Conservation (phyloP, 2,888 invertebrate genomes). For the Unio pictorum region DNA sequence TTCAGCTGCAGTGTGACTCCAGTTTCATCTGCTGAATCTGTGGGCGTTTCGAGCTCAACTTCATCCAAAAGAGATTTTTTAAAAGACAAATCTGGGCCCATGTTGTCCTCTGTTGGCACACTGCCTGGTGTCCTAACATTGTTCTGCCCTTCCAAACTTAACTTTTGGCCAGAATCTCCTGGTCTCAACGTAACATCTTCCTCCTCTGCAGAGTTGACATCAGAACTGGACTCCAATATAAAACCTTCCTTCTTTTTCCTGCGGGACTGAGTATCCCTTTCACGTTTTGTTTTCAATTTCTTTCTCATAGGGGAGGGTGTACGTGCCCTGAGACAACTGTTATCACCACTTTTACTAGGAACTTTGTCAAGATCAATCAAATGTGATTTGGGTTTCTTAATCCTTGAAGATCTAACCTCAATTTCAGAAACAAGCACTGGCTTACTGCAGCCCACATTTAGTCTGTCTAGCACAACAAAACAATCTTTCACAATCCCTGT, state of each 20-base stretch:
- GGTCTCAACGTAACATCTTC: constrained; percentile 39
- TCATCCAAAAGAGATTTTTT: constrained; percentile 40
- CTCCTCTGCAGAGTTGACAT: constrained; percentile 39
- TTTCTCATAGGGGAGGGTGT: constrained; percentile 35
- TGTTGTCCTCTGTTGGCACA: constrained; percentile 1
- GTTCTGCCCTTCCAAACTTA: no score
- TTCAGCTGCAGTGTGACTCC: no score
- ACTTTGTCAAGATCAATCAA: no score
- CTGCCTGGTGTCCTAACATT: neutral
- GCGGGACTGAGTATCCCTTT: constrained; percentile 39
- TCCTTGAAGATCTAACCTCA: no score
- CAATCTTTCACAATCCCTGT: constrained; percentile 24
- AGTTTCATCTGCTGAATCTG: constrained; percentile 16
- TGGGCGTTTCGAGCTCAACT: constrained; percentile 39
- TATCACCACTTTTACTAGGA: no score
- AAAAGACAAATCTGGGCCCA: neutral
- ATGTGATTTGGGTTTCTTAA: no score
- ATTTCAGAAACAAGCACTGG: neutral
- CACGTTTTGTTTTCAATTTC: constrained; percentile 43
- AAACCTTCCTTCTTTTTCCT: constrained; percentile 42
- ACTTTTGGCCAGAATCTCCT: constrained; percentile 15
- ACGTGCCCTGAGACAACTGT: no score
- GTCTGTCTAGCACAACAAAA: constrained; percentile 26
- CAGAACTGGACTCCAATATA: constrained; percentile 43
- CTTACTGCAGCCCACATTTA: constrained; percentile 16